Base-by-base conservation (phyloP, 1,140 invertebrate genomes). In the Euwallacea fornicatus region DNA sequence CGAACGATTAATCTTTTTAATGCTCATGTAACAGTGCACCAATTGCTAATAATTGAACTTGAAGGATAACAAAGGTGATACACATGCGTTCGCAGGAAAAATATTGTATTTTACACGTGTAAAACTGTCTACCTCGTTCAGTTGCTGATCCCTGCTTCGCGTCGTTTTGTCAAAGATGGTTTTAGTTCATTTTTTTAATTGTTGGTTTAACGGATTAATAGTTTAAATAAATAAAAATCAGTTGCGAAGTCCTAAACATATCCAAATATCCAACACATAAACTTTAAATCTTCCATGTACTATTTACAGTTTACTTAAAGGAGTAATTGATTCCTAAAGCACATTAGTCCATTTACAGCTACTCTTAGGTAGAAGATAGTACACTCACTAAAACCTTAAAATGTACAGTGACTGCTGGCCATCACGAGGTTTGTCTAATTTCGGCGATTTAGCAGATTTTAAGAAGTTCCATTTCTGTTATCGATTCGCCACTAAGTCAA, bases 271-370 rank as follows among this genome's bases (percentile, higher is more conserved):
- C 9, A 50, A 50, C 46, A 50, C 46, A 50, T 50, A 50, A 50
- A 50, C 13, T 13, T 50, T 50, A 50, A 50, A 50, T 10, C 9
- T 50, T 10, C 13, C 46, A 11, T 50, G 46, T 33, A 50, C 50
- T 61, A 61, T 61, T 50, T 60, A 60, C 58, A 69, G 42, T 61
- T 21, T 61, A 9, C 50, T 42, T 61, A 55, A 43, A 66, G 10
- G 42, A 41, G 50, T 54, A 66, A 41, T 41, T 54, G 50, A 54
- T 66, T 66, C 63, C 63, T 66, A 63, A 46, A 63, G 61, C 61
- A 50, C 61, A 63, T 66, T 9, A 42, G 63, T 54, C 63, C 15
- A 66, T 54, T 54, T 66, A 66, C 21, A 55, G 47, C 47, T 66
- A 66, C 50, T 53, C 13, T 63, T 63, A 63, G 41, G 44, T 55